Percentiles rank a stretch among this genome's conserved stretches.
These are phyloP conservation scores for Terrapene triunguis DNA, from an alignment of 2,113 vertebrate genomes.

Conservation along the genomic window DNA sequence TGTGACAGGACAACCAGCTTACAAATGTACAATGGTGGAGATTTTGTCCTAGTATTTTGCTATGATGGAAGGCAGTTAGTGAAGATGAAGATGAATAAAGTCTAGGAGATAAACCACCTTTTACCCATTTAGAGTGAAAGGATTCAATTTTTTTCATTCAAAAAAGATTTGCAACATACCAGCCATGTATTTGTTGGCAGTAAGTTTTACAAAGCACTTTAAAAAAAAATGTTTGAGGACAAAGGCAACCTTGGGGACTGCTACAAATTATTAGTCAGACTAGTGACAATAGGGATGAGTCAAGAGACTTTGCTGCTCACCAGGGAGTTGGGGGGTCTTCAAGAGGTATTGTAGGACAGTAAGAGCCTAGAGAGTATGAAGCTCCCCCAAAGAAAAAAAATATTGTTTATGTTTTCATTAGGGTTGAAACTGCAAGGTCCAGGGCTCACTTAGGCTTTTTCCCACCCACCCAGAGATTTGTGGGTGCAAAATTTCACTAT, in stretches of 20 bases:
- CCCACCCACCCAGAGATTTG: neutral
- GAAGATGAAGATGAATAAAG: neutral
- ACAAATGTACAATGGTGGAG: neutral
- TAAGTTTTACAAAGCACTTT: neutral
- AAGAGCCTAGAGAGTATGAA: neutral
- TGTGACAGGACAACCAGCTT: accelerated
- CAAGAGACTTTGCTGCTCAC: neutral
- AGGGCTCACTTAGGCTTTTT: neutral
- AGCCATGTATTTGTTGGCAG: neutral
- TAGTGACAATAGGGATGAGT: constrained; percentile 32
- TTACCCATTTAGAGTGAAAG: neutral
- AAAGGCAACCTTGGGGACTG: constrained; percentile 26
- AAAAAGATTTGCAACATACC: constrained; percentile 13
- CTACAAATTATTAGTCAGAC: constrained; percentile 20
- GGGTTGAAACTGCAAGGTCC: neutral
- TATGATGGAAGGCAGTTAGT: neutral
- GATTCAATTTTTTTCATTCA: constrained; percentile 23
- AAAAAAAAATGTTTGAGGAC: neutral
- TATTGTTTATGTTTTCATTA: neutral
- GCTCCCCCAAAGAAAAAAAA: neutral
- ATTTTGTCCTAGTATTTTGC: accelerated
- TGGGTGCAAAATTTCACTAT: neutral
- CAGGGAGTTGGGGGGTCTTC: neutral
- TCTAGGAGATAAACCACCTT: neutral
- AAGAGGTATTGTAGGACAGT: neutral